Evolutionary conservation across 2,888 invertebrate genomes (phyloP).

Genomic region (Arrhopalites spinosus): DNA sequence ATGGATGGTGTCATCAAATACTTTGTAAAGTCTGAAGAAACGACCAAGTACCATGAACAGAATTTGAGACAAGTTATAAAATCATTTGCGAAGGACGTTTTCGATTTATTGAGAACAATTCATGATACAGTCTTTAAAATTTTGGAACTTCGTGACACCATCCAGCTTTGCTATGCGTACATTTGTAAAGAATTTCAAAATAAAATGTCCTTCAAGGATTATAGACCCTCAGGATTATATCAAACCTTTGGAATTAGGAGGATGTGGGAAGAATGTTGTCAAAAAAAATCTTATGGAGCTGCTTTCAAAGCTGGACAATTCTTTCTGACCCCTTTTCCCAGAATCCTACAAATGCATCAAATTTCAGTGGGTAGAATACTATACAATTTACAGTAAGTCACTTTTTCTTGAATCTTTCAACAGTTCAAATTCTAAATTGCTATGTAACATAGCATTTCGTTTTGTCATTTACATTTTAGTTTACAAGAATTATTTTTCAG

Average conservation of each 20-base stretch:
- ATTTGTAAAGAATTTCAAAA: background rate
- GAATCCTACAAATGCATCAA: background rate
- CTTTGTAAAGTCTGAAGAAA: constrained; percentile 18
- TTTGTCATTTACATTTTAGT: too few relatives aligned
- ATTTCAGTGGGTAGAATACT: background rate
- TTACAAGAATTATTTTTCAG: too few relatives aligned
- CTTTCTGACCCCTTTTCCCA: background rate
- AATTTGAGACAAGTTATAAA: constrained; percentile 4
- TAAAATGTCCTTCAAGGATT: too few relatives aligned
- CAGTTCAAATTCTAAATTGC: too few relatives aligned
- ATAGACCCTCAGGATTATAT: too few relatives aligned
- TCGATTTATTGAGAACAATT: background rate
- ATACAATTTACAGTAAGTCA: background rate
- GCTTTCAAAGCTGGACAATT: background rate
- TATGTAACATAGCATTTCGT: too few relatives aligned
- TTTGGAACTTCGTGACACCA: constrained; percentile 15
- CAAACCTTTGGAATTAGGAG: too few relatives aligned
- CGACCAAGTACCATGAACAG: background rate
- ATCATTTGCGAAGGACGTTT: background rate
- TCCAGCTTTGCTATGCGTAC: constrained; percentile 7
- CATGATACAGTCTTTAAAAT: background rate
- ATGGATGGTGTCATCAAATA: background rate
- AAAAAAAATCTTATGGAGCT: too few relatives aligned
- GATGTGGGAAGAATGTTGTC: too few relatives aligned
- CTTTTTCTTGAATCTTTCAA: too few relatives aligned